Evolutionary conservation across 23 tunicate genomes (phyloP), one percentile per base, ranked within the genome.

Genomic region (Ciona savignyi): DNA sequence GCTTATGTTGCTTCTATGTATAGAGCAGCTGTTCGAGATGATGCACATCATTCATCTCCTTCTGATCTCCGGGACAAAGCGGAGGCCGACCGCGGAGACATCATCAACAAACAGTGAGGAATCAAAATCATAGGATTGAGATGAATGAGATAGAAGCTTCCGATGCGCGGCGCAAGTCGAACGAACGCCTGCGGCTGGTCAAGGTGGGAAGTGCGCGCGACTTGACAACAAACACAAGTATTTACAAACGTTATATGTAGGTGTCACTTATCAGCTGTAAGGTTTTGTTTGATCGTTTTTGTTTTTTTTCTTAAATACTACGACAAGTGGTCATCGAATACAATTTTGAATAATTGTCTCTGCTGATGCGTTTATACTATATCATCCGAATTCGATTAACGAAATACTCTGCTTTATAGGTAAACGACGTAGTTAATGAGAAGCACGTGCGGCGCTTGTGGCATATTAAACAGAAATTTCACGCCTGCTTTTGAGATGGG

Each of bases 381-480:
- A n/a, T n/a, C n/a, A n/a, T n/a, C n/a, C n/a, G n/a, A n/a, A n/a
- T n/a, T n/a, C n/a, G n/a, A n/a, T n/a, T n/a, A n/a, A n/a, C n/a
- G n/a, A n/a, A n/a, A n/a, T n/a, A n/a, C n/a, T n/a, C n/a, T n/a
- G n/a, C n/a, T n/a, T n/a, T n/a, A n/a, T n/a, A n/a, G n/a, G n/a
- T n/a, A n/a, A n/a, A n/a, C n/a, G n/a, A n/a, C 30, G 30, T 3
- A 24, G 6, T 23, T 69, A 69, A 69, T 35, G 73, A 33, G 73
- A 1, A 34, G 11, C 73, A 69, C 73, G 73, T 69, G 73, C 73
- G 73, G 34, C 48, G 23, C 73, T 30, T 69, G 73, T 35, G 9
- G 73, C 73, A 34, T 32, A 69, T 69, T 69, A 69, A 69, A 69
- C 33, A 34, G 48, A 23, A 34, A 69, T 69, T 69, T 69, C 73